Evolutionary conservation across 1,140 invertebrate genomes (phyloP), one percentile per base, ranked within the genome.

Genomic region (Drosophila guanche): DNA sequence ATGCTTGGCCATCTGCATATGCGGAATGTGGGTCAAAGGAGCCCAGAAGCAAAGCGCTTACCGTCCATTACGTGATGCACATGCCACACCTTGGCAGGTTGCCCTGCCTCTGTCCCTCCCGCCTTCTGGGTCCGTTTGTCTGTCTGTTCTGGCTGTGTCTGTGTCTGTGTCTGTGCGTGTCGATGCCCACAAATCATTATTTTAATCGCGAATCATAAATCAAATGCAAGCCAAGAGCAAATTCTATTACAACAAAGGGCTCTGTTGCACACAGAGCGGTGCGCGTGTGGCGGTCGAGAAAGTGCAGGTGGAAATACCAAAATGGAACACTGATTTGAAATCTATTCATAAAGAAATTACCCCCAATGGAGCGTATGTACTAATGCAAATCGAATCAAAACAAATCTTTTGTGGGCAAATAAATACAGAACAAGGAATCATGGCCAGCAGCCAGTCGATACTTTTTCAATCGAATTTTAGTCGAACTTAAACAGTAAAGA

Each of bases 151-250:
- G 8, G 10, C 33, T 37, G 1, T 29, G 6, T 7, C 10, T 37
- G 10, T 37, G 33, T 10, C 33, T 37, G 1, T 29, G 6, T 7
- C 10, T 37, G 10, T 37, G 33, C 33, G 0, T 37, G 33, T 37
- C 33, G 33, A 37, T 37, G 33, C 33, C 85, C 85, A 89, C 85
- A 85, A 89, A 80, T 89, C 79, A 89, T 89, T 79, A 85, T 74
- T 86, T 89, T 89, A 89, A 89, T 89, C 85, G 85, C 79, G 67
- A 80, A 54, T 63, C 79, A 89, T 89, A 89, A 89, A 89, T 89
- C 85, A 89, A 89, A 89, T 43, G 74, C 23, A 54, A 68, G 66
- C 56, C 46, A 55, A 45, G 14, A 43, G 43, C 40, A 45, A 41
- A 59, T 40, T 42, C 41, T 48, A 70, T 12, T 25, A 40, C 40